These are phyloP conservation scores for Nymphicus hollandicus DNA, from an alignment of 2,113 vertebrate genomes.

Conservation along the genomic window DNA sequence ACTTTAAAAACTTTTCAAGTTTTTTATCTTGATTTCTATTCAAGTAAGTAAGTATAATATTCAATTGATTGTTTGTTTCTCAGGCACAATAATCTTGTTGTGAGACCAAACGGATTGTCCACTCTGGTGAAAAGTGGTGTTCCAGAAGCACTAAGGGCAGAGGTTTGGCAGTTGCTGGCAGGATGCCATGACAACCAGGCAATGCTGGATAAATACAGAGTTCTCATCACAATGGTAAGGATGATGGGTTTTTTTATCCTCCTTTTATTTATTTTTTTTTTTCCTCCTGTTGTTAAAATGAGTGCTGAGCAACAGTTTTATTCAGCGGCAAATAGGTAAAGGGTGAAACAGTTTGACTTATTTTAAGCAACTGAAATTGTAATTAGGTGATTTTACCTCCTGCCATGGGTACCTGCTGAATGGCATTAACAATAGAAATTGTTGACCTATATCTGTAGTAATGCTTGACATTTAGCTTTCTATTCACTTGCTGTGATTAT, in stretches of 20 bases:
- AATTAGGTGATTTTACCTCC: not conserved
- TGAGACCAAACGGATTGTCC: conserved; percentile 86
- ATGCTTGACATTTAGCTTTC: conserved; percentile 2
- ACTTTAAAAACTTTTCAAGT: not conserved
- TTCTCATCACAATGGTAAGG: conserved; percentile 96
- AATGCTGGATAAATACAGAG: conserved; percentile 90
- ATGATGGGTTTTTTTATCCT: not conserved
- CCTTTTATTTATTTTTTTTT: not conserved
- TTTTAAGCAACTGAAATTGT: not conserved
- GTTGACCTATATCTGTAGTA: not conserved
- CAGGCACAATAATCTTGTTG: conserved; percentile 92
- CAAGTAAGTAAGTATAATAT: not conserved
- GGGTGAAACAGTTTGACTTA: not conserved
- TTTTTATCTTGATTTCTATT: not conserved
- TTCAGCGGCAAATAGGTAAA: not conserved
- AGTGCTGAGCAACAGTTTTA: not conserved
- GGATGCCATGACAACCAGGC: conserved; percentile 91
- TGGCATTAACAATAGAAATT: not conserved
- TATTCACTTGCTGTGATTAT: not conserved
- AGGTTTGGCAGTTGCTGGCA: conserved; percentile 95
- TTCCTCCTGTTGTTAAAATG: not conserved
- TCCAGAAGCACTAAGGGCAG: conserved; percentile 93
- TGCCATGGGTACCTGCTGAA: not conserved
- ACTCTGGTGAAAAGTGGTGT: conserved; percentile 88
- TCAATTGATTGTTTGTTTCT: not conserved